Percentiles rank a stretch among this genome's conserved stretches.
Evolutionary conservation across 30 jellyfish, hydroid and myxozoan species (phyloP).

Genomic region (Aurelia coerulea): DNA sequence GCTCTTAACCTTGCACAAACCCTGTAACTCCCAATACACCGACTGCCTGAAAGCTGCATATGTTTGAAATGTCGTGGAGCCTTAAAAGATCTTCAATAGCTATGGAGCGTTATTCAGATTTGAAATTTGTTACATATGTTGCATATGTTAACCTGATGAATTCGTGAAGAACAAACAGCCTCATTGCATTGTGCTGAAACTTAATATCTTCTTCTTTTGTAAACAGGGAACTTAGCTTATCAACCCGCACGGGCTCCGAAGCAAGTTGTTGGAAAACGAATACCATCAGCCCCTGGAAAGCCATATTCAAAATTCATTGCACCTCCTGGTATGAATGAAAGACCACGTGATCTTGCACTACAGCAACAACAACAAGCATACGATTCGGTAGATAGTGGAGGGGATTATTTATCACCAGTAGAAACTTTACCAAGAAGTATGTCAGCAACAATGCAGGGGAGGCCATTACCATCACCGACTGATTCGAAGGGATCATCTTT

Average conservation of each 20-base stretch:
- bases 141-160: too few species aligned
- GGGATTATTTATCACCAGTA: slow-evolving; percentile 51
- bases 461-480: slow-evolving; percentile 58
- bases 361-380: slow-evolving; percentile 13
- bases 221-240: slow-evolving; percentile 51
- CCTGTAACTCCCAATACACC: too few species aligned
- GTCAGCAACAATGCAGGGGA: slow-evolving; percentile 41
- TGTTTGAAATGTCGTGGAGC: too few species aligned
- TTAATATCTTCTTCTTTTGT: neutral
- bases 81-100: too few species aligned
- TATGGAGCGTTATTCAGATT: too few species aligned
- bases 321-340: slow-evolving; percentile 28
- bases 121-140: too few species aligned
- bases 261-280: slow-evolving; percentile 47
- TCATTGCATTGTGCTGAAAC: too few species aligned
- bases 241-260: slow-evolving; percentile 33
- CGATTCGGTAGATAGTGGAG: slow-evolving; percentile 16
- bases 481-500: slow-evolving; percentile 23
- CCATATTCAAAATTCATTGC: slow-evolving; percentile 28
- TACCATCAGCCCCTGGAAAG: slow-evolving; percentile 52
- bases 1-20: too few species aligned
- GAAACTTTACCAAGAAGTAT: slow-evolving; percentile 6
- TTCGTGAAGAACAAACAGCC: too few species aligned
- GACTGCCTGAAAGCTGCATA: too few species aligned
- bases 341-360: slow-evolving; percentile 35